Conservation (phyloP, 2,888 invertebrate genomes). For the Charanyca ferruginea region DNA sequence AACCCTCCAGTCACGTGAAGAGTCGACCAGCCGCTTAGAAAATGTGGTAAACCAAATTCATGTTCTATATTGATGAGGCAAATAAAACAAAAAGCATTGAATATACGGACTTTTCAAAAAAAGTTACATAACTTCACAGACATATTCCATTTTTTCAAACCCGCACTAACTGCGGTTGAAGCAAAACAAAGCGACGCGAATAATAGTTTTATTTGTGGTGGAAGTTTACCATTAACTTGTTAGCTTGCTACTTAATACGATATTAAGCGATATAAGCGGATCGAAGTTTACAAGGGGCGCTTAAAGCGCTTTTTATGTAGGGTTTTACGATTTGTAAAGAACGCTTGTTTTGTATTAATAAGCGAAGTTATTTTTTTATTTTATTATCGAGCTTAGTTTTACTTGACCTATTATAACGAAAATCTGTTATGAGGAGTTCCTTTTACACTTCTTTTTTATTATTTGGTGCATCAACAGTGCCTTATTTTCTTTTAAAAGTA, state of each 20-base stretch:
- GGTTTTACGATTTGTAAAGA: slow-evolving; percentile 53
- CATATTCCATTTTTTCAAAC: background rate
- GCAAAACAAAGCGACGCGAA: slow-evolving; percentile 10
- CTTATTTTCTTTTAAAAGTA: slow-evolving; percentile 4
- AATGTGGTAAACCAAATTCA: too few species aligned
- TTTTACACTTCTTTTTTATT: too few species aligned
- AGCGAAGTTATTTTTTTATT: slow-evolving; percentile 32
- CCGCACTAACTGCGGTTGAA: background rate
- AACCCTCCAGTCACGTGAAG: too few species aligned
- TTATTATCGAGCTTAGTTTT: slow-evolving; percentile 8
- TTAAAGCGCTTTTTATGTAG: slow-evolving; percentile 52
- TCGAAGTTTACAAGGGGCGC: slow-evolving; percentile 46
- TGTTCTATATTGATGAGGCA: too few species aligned
- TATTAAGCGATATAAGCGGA: slow-evolving; percentile 58
- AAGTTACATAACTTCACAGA: background rate
- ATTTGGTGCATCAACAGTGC: too few species aligned
- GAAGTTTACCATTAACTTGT: slow-evolving; percentile 53
- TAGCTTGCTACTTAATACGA: slow-evolving; percentile 61
- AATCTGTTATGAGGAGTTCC: background rate
- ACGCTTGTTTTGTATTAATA: slow-evolving; percentile 44
- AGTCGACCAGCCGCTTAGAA: too few species aligned
- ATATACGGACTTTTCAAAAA: background rate
- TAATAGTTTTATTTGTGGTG: slow-evolving; percentile 43
- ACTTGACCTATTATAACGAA: slow-evolving; percentile 13
- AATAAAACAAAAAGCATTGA: background rate